Conservation (phyloP, 2,113 vertebrate species). For the Lutjanus erythropterus region DNA sequence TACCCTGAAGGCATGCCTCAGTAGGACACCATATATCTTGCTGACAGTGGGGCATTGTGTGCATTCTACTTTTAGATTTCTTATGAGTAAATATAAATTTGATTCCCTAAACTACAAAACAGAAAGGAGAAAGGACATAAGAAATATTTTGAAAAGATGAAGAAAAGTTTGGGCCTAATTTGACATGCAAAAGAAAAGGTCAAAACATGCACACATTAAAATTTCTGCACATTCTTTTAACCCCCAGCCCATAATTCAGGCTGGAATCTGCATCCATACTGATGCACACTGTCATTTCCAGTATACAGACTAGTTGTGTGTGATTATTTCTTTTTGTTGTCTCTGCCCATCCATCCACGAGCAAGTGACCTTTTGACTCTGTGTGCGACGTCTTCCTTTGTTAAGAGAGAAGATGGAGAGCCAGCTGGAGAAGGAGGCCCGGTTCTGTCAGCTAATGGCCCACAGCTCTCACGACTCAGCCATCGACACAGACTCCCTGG, state of each 20-base stretch:
- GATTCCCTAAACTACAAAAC: constrained; percentile 1
- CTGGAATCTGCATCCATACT: not conserved
- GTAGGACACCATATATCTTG: constrained; percentile 65
- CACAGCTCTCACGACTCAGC: constrained; percentile 98
- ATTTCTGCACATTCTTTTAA: not conserved
- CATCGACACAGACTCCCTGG: constrained; percentile 97
- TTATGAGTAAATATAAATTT: constrained; percentile 32
- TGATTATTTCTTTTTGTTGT: not conserved
- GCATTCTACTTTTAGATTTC: constrained; percentile 46
- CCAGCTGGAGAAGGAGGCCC: constrained; percentile 95
- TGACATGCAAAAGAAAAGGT: not conserved
- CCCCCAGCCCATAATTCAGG: not conserved
- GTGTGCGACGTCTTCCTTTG: constrained; percentile 42
- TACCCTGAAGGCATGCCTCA: constrained; percentile 61
- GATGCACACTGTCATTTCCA: not conserved
- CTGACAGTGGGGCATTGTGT: constrained; percentile 64
- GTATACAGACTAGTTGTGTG: not conserved
- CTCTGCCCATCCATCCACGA: constrained; percentile 18
- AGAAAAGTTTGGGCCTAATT: not conserved
- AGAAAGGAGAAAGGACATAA: too few relatives aligned
- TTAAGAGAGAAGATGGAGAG: constrained; percentile 96
- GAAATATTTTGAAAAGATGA: not conserved
- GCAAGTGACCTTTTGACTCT: constrained; percentile 46
- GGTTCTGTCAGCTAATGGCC: constrained; percentile 95
- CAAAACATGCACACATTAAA: not conserved